Conservation (phyloP, 1,140 invertebrate genomes). For the Lepidotrigona ventralis region DNA sequence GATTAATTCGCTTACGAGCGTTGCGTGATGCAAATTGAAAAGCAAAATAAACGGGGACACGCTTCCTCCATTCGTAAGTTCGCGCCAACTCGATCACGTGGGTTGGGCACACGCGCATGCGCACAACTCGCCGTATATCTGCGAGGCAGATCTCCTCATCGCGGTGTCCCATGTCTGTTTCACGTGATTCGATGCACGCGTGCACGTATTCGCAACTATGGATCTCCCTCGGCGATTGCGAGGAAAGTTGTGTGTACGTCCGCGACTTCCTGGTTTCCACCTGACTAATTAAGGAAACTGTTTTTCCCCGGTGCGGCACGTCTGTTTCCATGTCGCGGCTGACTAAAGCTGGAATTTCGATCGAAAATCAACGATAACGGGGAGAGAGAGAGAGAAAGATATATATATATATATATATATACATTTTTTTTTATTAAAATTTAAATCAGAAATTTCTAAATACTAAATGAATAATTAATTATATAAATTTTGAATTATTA, state of each 20-base stretch:
- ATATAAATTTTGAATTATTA: no score
- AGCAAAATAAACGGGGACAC: neutral
- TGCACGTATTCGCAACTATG: neutral
- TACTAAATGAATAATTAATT: no score
- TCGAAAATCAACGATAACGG: neutral
- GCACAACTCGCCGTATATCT: neutral
- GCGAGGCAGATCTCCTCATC: neutral
- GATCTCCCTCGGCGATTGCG: slow-evolving; percentile 8
- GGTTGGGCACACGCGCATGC: neutral
- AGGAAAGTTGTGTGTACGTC: slow-evolving; percentile 10
- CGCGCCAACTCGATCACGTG: neutral
- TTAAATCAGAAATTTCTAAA: no score
- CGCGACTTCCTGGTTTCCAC: slow-evolving; percentile 40
- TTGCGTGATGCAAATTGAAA: neutral
- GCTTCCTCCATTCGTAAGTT: neutral
- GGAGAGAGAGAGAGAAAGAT: no score
- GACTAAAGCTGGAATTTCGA: slow-evolving; percentile 10
- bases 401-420: neutral
- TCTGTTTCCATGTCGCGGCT: slow-evolving; percentile 16
- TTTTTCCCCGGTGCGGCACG: slow-evolving; percentile 17
- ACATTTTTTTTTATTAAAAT: no score
- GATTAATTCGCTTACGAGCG: neutral
- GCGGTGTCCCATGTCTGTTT: neutral
- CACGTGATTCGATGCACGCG: neutral
- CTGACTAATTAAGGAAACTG: slow-evolving; percentile 47